A percentile compares a stretch with the other conserved stretches of the same genome.
These are phyloP conservation scores for Poecilia gillii DNA, from an alignment of 2,797 vertebrate genomes.

Conservation along the genomic window DNA sequence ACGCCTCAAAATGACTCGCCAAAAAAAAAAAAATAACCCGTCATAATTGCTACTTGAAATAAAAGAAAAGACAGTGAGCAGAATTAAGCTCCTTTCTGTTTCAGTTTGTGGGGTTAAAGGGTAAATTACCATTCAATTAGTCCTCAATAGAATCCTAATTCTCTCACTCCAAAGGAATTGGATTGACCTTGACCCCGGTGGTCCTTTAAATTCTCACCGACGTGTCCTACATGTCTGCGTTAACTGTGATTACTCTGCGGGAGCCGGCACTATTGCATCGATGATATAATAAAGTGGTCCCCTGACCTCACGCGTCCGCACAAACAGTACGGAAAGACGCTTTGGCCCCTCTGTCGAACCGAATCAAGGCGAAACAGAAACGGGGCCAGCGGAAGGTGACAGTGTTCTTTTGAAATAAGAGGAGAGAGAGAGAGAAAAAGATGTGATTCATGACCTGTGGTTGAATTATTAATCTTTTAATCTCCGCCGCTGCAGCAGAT, in stretches of 20 bases:
- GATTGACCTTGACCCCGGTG: conserved; percentile 59
- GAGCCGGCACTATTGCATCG: conserved; percentile 45
- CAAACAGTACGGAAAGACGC: conserved; percentile 36
- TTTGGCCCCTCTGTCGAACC: not conserved
- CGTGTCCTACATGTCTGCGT: conserved; percentile 30
- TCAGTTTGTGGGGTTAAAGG: conserved; percentile 31
- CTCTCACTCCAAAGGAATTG: conserved; percentile 50
- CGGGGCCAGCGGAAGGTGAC: conserved; percentile 45
- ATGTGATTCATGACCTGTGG: conserved; percentile 87
- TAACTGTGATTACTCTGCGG: conserved; percentile 24
- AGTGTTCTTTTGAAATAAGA: conserved; percentile 59
- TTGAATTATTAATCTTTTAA: conserved; percentile 98
- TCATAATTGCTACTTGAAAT: no score
- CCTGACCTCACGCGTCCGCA: conserved; percentile 45
- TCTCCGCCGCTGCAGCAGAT: conserved; percentile 85
- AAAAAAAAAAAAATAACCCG: not conserved
- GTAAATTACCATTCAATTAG: conserved; percentile 64
- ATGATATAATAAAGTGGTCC: conserved; percentile 48
- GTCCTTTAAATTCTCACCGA: conserved; percentile 37
- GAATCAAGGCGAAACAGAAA: conserved; percentile 25
- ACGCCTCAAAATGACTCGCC: conserved; percentile 47
- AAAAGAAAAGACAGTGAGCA: not conserved
- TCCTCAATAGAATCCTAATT: conserved; percentile 49
- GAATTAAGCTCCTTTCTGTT: conserved; percentile 17
- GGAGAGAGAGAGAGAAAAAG: conserved; percentile 62